These are phyloP conservation scores for Ophiodon elongatus DNA, from an alignment of 2,113 vertebrate genomes.

Conservation along the genomic window DNA sequence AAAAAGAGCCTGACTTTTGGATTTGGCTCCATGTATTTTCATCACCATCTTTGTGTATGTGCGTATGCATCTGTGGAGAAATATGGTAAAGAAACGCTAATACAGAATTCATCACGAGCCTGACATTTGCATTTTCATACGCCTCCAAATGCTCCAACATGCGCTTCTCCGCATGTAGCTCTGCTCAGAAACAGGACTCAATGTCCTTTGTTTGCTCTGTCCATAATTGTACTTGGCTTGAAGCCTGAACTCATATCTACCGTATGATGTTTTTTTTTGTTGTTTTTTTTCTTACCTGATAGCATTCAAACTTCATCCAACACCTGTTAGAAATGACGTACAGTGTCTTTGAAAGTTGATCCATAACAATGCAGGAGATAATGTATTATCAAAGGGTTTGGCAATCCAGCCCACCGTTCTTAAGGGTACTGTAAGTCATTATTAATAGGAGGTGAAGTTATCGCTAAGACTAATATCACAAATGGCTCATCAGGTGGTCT, in stretches of 20 bases:
- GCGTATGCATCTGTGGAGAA: not conserved
- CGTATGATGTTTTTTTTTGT: conserved; percentile 11
- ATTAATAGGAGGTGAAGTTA: not conserved
- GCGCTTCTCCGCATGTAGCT: not conserved
- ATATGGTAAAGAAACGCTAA: not conserved
- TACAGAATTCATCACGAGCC: not conserved
- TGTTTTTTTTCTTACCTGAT: conserved; percentile 27
- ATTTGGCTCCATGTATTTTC: not conserved
- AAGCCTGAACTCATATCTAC: conserved; percentile 49
- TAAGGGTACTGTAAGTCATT: not conserved
- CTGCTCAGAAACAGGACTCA: conserved; percentile 48
- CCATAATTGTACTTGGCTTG: conserved; percentile 50
- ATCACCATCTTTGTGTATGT: too few species aligned
- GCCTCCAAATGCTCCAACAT: not conserved
- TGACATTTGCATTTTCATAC: too few species aligned
- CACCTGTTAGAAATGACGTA: conserved; percentile 55
- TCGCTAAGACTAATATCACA: conserved; percentile 5
- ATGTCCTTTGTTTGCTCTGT: conserved; percentile 60
- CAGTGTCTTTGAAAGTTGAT: conserved; percentile 28
- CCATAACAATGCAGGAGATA: conserved; percentile 23
- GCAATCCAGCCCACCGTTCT: conserved; percentile 12
- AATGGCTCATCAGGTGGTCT: conserved; percentile 1
- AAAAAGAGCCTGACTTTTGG: not conserved
- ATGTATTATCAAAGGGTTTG: conserved; percentile 42
- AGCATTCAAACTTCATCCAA: conserved; percentile 48